Evolutionary conservation across 2,113 vertebrate genomes (phyloP).

Genomic region (Protobothrops flavoviridis): DNA sequence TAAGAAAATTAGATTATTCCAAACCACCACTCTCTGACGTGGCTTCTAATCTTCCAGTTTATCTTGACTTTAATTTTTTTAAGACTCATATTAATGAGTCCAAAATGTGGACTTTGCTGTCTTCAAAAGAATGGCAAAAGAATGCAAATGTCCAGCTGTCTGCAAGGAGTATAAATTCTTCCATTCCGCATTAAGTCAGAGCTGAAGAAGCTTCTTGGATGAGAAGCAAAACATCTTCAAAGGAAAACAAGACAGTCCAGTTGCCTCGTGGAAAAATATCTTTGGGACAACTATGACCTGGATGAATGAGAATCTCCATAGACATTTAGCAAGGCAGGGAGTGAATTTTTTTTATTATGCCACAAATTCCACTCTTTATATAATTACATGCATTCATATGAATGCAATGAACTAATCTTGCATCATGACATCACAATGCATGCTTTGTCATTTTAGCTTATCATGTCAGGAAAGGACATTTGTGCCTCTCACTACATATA

Average conservation of each 20-base stretch:
- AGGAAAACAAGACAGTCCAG: too few species aligned
- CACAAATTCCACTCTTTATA: not conserved
- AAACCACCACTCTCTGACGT: not conserved
- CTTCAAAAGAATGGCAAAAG: too few species aligned
- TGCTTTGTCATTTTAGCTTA: not conserved
- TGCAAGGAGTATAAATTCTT: too few species aligned
- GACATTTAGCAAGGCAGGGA: not conserved
- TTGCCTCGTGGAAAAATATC: too few species aligned
- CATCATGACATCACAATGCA: not conserved
- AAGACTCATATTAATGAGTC: not conserved
- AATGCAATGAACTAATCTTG: not conserved
- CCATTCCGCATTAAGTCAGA: too few species aligned
- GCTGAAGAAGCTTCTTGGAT: too few species aligned
- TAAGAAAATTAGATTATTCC: not conserved
- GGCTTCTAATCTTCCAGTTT: not conserved
- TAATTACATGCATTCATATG: not conserved
- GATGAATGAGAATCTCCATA: too few species aligned
- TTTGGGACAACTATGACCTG: too few species aligned
- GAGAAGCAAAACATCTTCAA: too few species aligned
- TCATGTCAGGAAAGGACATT: not conserved
- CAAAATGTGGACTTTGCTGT: too few species aligned
- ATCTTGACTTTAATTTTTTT: not conserved
- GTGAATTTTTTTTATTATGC: not conserved
- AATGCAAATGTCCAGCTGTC: too few species aligned
- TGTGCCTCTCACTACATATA: not conserved